Evolutionary conservation across 2,888 invertebrate species (phyloP), one percentile per base, ranked within the genome.

Genomic region (Cheilosia impressa): DNA sequence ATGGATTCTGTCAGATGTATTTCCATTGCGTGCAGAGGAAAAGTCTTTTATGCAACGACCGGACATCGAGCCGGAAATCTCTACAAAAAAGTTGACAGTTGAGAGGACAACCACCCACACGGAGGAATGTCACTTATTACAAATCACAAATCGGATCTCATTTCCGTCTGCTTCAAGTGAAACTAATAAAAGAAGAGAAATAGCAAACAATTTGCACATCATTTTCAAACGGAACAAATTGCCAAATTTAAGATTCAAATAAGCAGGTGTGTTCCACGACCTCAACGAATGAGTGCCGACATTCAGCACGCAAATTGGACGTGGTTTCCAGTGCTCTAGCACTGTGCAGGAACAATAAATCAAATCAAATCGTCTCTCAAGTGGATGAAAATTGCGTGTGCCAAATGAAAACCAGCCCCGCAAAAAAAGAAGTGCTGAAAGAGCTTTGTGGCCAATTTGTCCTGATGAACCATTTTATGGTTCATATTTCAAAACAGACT

Each of bases 381-480:
- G 52, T 52, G 52, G 52, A 24, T 52, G 52, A 15, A 52, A 15
- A 5, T 52, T 15, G n/a, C 52, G n/a, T n/a, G n/a, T 5, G 13
- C 13, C 13, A 52, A 24, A 22, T 52, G 19, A 50, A 50, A 22
- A 2, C 50, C 19, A 50, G 38, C 10, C 10, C 50, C 17, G 24
- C n/a, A n/a, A 24, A 52, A 24, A 24, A 13, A 24, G 27, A 4
- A 13, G 24, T 5, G 24, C 10, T 15, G 24, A 52, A 5, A 6
- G 15, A 24, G 24, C 22, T 52, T 24, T 52, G 24, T 52, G 52
- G 52, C 15, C 52, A 52, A 22, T 10, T 52, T 52, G 52, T 52
- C 24, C 24, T 52, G 52, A 27, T 24, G 52, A 27, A 15, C 52
- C 22, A 13, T 13, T 52, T 52, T 24, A 52, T 52, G 52, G 15